These are phyloP conservation scores for Cotesia vestalis DNA, from an alignment of 1,140 invertebrate genomes.

Conservation along the genomic window DNA sequence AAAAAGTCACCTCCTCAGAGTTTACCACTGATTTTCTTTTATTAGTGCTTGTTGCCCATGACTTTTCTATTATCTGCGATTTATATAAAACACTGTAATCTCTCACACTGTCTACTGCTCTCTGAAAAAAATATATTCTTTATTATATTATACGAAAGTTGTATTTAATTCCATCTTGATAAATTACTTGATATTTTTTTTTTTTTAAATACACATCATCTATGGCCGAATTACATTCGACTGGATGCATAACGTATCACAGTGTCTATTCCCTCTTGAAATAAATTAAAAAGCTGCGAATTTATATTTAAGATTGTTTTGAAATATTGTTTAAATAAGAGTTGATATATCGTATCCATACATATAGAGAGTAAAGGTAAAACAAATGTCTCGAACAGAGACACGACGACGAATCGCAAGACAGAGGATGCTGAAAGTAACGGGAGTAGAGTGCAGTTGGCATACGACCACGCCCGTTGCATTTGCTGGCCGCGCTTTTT, in stretches of 20 bases:
- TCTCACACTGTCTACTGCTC: conserved; percentile 7
- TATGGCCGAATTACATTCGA: no score
- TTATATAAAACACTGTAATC: conserved; percentile 12
- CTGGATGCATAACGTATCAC: no score
- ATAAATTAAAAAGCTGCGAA: no score
- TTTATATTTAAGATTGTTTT: conserved; percentile 13
- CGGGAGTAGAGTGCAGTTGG: conserved; percentile 35
- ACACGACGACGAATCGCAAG: conserved; percentile 19
- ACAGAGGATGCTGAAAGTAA: conserved; percentile 26
- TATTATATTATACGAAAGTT: no score
- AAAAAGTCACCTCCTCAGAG: conserved; percentile 20
- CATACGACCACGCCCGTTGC: conserved; percentile 34
- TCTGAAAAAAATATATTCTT: no score
- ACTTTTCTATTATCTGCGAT: conserved; percentile 33
- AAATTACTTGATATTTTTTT: no score
- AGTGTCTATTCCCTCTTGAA: no score
- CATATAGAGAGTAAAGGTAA: background rate
- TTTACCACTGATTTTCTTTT: conserved; percentile 26
- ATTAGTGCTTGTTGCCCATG: conserved; percentile 31
- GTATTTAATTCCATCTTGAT: no score
- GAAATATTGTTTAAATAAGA: conserved; percentile 21
- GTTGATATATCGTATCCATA: no score
- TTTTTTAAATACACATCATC: no score
- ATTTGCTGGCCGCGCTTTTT: conserved; percentile 29
- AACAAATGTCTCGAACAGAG: conserved; percentile 27